These are phyloP conservation scores for Sus cebifrons DNA, from an alignment of 2,797 vertebrate genomes.

Conservation along the genomic window DNA sequence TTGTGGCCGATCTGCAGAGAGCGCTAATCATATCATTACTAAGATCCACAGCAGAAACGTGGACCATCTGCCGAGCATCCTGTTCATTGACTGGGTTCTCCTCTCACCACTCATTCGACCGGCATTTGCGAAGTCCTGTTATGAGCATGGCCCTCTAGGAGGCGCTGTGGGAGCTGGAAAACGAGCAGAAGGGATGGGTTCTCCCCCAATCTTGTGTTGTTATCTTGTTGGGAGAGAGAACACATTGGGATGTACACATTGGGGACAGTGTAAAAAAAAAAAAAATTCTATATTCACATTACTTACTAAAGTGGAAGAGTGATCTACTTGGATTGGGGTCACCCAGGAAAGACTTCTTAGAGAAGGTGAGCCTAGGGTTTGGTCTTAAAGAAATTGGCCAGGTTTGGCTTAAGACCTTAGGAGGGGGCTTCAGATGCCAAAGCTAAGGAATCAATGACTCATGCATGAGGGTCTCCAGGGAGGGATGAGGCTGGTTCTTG, in stretches of 20 bases:
- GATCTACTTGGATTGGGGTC: not conserved
- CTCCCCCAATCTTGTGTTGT: not conserved
- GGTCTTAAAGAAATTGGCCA: not conserved
- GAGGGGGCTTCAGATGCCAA: not conserved
- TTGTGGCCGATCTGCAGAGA: conserved; percentile 5
- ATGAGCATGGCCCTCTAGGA: not conserved
- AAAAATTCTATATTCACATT: not conserved
- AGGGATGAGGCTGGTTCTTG: not conserved
- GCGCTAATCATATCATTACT: not conserved
- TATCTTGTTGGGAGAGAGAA: not conserved
- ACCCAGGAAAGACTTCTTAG: not conserved
- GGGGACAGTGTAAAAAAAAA: not conserved
- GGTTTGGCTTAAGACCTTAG: not conserved
- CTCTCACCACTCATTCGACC: not conserved
- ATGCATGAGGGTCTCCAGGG: not conserved
- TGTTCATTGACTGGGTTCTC: not conserved
- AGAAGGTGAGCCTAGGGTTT: not conserved
- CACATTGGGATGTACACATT: not conserved
- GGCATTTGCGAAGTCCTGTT: not conserved
- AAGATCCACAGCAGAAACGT: conserved; percentile 41
- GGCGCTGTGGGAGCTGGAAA: not conserved
- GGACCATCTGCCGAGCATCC: not conserved
- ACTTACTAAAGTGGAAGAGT: not conserved
- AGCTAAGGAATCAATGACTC: not conserved
- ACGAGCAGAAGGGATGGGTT: not conserved